Base-by-base conservation (phyloP, 2,113 vertebrate genomes). In the Prochilodus magdalenae region DNA sequence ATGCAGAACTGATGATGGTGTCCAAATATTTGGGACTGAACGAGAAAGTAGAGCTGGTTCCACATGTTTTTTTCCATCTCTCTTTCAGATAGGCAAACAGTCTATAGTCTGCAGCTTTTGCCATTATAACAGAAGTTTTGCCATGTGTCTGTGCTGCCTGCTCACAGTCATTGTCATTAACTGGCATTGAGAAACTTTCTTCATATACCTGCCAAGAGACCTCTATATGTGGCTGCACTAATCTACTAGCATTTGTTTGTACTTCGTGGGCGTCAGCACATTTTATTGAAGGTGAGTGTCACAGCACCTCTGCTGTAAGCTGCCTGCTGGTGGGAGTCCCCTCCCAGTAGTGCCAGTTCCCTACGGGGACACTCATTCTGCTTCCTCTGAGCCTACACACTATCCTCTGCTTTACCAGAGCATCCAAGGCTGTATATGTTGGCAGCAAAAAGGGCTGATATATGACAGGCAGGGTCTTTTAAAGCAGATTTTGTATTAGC, bases 251-350 rank as follows among this genome's bases (percentile, higher is more conserved):
- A 24, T 57, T 67, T 67, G 40, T n/a, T 73, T 76, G 40, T 11
- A 77, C 75, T 33, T n/a, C 44, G 77, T 47, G n/a, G n/a, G 26
- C 13, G 36, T 47, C 51, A 59, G 26, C 62, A 57, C 60, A 57
- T 59, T 75, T 75, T 76, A n/a, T 24, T 65, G 26, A 65, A 60
- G 20, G 12, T 11, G 27, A 53, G 73, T 30, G 44, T 75, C 63
- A 22, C 40, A 47, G 18, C 66, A 53, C 69, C n/a, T n/a, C 36
- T n/a, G 44, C 65, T 79, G 16, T 44, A n/a, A 53, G 63, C 22
- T 62, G 40, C 22, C 27, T 36, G 16, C 24, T 63, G 27, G 13
- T 80, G n/a, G 29, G 30, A 70, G 16, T 49, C n/a, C n/a, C 22
- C 1, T 30, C 29, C 51, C 69, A 33, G 63, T n/a, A n/a, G 47